Conservation (phyloP, 53 echinoderm and acorn worm genomes). For the Holothuria leucospilota region DNA sequence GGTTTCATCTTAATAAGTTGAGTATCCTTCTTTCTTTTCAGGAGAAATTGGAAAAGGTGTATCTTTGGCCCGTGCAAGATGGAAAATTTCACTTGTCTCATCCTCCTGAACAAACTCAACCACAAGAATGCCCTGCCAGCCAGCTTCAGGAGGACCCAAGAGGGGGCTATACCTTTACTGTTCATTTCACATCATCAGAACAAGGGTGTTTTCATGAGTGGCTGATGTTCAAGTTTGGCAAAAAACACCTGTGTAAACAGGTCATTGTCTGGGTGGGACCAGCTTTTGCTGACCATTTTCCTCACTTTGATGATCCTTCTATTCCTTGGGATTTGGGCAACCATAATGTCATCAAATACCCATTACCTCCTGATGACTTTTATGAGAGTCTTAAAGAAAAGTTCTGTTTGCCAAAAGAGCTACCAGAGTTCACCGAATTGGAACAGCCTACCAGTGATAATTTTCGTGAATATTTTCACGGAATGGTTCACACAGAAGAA, state of each 20-base stretch:
- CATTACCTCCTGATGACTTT: neutral
- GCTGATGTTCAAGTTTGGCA: slow-evolving; percentile 23
- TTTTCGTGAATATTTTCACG: neutral
- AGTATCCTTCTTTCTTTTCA: too few relatives aligned
- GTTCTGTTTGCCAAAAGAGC: neutral
- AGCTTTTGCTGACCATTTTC: neutral
- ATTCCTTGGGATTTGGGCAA: neutral
- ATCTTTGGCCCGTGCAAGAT: too few relatives aligned
- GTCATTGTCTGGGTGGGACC: neutral
- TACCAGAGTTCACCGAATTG: neutral
- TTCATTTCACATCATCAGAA: neutral
- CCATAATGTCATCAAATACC: neutral
- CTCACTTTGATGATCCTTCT: neutral
- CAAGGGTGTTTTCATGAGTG: neutral
- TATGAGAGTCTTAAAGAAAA: neutral
- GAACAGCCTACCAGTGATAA: neutral
- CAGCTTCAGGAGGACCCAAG: too few relatives aligned
- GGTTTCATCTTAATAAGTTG: too few relatives aligned
- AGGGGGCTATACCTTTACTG: too few relatives aligned
- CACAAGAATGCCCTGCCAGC: too few relatives aligned
- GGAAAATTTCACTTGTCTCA: too few relatives aligned
- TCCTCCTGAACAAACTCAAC: too few relatives aligned
- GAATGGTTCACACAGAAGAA: slow-evolving; percentile 7
- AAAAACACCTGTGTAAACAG: slow-evolving; percentile 3
- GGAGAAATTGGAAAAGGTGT: too few relatives aligned